phyloP scores from a whole-genome alignment of 1,140 invertebrate species.

The Sweltsa coloradensis region DNA sequence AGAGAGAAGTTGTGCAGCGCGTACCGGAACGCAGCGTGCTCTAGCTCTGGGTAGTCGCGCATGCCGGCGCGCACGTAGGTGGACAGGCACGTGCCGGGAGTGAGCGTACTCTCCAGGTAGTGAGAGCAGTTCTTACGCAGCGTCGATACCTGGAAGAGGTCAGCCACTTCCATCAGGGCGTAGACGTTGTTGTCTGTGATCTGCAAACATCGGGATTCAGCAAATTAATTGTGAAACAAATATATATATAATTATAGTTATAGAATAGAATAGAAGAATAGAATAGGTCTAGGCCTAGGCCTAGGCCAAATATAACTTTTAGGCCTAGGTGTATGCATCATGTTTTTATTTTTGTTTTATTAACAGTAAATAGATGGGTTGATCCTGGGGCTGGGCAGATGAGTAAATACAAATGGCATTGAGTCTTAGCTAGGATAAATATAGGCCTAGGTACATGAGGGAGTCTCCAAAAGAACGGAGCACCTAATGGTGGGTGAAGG shows the following conservation, averaged over 20 bases:
- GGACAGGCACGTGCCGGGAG: constrained; percentile 37
- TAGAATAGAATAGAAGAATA: background rate
- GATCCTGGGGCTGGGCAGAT: background rate
- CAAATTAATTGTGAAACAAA: background rate
- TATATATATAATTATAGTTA: background rate
- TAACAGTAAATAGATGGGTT: background rate
- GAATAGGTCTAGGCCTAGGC: background rate
- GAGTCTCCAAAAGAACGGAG: too few relatives aligned
- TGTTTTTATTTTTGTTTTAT: background rate
- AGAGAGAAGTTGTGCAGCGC: constrained; percentile 37
- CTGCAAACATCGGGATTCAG: constrained; percentile 14
- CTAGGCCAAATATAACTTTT: background rate
- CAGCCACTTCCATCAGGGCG: constrained; percentile 39
- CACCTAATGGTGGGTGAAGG: too few relatives aligned
- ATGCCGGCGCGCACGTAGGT: constrained; percentile 38
- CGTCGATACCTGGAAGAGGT: constrained; percentile 33
- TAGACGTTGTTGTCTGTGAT: constrained; percentile 42
- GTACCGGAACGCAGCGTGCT: constrained; percentile 36
- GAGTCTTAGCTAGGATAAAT: too few relatives aligned
- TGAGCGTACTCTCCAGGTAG: constrained; percentile 38
- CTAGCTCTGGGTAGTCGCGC: constrained; percentile 35
- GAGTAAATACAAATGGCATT: too few relatives aligned
- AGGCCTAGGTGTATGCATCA: background rate
- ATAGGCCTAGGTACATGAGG: too few relatives aligned
- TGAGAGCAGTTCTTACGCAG: constrained; percentile 36